A percentile compares a stretch with the other conserved stretches of the same genome.
These are phyloP conservation scores for Herpailurus yagouaroundi DNA, from an alignment of 2,113 vertebrate species.

Conservation along the genomic window DNA sequence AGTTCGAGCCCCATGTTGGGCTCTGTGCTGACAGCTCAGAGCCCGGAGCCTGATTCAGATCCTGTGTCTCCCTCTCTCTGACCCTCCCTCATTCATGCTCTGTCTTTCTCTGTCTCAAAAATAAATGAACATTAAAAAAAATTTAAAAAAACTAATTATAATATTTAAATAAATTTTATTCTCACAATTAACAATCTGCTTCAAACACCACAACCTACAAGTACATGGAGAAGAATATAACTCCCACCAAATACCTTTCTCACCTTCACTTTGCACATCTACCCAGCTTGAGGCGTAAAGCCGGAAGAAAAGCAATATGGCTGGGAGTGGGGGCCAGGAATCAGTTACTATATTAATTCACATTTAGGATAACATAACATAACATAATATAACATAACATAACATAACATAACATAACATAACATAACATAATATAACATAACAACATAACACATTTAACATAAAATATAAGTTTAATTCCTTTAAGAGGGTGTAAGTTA, in stretches of 20 bases:
- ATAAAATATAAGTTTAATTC: not conserved
- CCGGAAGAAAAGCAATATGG: not conserved
- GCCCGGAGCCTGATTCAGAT: too few species aligned
- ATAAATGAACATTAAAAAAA: too few species aligned
- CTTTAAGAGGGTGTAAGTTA: not conserved
- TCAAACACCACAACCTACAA: not conserved
- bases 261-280: not conserved
- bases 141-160: not conserved
- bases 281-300: not conserved
- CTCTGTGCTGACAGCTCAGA: too few species aligned
- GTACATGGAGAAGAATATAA: not conserved
- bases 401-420: too few species aligned
- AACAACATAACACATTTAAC: not conserved
- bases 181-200: not conserved
- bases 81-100: too few species aligned
- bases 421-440: too few species aligned
- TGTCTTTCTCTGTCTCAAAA: too few species aligned
- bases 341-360: not conserved
- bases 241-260: not conserved
- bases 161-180: not conserved
- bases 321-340: rapidly evolving
- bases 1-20: too few species aligned
- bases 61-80: too few species aligned
- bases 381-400: too few species aligned
- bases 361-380: not conserved